Conservation (phyloP, 2,888 invertebrate genomes). For the Aleiodes alternator region DNA sequence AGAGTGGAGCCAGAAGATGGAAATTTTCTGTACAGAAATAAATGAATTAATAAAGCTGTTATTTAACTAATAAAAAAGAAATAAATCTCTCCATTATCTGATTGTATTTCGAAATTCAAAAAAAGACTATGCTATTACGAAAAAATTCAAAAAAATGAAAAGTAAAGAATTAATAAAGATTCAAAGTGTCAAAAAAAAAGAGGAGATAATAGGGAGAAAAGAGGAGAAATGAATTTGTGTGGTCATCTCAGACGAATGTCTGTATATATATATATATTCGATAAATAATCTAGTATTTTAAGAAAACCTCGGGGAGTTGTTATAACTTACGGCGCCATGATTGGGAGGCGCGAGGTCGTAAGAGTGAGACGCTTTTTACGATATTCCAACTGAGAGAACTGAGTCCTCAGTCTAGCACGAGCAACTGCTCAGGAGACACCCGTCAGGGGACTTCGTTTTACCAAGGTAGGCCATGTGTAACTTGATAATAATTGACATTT, state of each 20-base stretch:
- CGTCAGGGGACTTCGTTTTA: conserved; percentile 67
- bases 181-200: not conserved
- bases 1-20: no score
- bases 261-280: not conserved
- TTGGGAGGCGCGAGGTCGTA: conserved; percentile 51
- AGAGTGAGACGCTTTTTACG: conserved; percentile 61
- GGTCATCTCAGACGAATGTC: conserved; percentile 6
- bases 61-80: not conserved
- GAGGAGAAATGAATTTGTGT: conserved; percentile 5
- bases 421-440: conserved; percentile 72
- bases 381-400: conserved; percentile 59
- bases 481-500: no score
- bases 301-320: conserved; percentile 31
- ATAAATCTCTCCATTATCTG: not conserved
- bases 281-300: conserved; percentile 51
- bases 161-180: conserved; percentile 13
- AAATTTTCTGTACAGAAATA: no score
- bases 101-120: conserved; percentile 5
- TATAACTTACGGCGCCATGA: conserved; percentile 42
- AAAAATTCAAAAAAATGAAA: not conserved
- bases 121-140: not conserved
- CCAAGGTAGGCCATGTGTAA: conserved; percentile 63
- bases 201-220: conserved; percentile 6
- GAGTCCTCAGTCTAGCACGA: conserved; percentile 72
- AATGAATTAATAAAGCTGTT: not conserved